A percentile compares a stretch with the other conserved stretches of the same genome.
Conservation (phyloP, 2,888 invertebrate genomes). For the Lochmaea crataegi region DNA sequence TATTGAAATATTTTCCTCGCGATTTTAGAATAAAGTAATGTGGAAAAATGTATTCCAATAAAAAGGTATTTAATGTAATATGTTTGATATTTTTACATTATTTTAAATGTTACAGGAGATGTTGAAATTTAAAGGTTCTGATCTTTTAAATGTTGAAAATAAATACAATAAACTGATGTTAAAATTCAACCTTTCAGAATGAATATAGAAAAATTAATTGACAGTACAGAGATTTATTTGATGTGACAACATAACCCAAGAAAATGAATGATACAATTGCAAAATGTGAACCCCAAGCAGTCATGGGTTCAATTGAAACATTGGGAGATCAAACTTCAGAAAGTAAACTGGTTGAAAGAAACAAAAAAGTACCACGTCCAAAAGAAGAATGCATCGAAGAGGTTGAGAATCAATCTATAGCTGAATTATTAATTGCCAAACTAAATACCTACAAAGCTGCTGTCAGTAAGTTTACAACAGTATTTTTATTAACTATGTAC, state of each 20-base stretch:
- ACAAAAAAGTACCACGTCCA: conserved; percentile 74
- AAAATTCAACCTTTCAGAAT: neutral
- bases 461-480: conserved; percentile 66
- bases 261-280: conserved; percentile 51
- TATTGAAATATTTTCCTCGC: too few relatives aligned
- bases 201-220: neutral
- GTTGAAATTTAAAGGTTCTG: too few relatives aligned
- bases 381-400: conserved; percentile 72
- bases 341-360: conserved; percentile 75
- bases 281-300: conserved; percentile 69
- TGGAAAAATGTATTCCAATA: too few relatives aligned
- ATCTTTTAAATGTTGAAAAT: too few relatives aligned
- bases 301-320: conserved; percentile 85
- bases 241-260: neutral
- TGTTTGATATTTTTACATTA: too few relatives aligned
- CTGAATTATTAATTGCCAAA: conserved; percentile 68
- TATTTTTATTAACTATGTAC: neutral
- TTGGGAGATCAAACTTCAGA: conserved; percentile 78
- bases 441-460: conserved; percentile 76
- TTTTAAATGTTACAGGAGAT: too few relatives aligned
- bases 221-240: neutral
- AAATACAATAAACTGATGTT: neutral
- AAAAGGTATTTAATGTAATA: too few relatives aligned
- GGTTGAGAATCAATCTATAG: conserved; percentile 64
- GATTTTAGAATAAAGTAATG: too few relatives aligned